Conservation (phyloP, 2,797 vertebrate species). For the Potorous gilbertii region DNA sequence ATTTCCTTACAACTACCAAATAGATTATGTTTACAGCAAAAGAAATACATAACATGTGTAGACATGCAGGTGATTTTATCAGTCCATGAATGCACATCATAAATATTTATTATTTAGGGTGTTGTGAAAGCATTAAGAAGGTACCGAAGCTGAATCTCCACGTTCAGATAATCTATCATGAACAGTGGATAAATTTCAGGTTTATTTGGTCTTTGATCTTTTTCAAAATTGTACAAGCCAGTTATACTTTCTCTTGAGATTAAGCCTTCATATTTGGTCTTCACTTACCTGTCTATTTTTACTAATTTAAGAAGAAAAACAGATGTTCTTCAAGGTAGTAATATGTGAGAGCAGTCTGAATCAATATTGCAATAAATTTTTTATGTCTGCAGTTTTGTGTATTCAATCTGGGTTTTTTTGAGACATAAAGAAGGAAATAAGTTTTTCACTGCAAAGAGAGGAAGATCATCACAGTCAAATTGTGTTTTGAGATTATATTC, state of each 20-base stretch:
- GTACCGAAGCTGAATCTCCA: conserved; percentile 41
- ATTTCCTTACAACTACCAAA: conserved; percentile 49
- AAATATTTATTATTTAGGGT: conserved; percentile 63
- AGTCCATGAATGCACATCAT: conserved; percentile 38
- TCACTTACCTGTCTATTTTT: background rate
- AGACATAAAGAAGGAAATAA: background rate
- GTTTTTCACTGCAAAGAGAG: background rate
- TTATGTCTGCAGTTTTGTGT: background rate
- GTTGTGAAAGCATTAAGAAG: conserved; percentile 26
- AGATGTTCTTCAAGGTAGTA: background rate
- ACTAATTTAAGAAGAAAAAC: conserved; percentile 27
- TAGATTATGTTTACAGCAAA: conserved; percentile 43
- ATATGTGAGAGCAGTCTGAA: background rate
- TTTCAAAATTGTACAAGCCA: conserved; percentile 41
- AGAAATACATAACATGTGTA: background rate
- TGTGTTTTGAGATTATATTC: background rate
- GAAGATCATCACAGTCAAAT: background rate
- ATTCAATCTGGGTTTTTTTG: background rate
- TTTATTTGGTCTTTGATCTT: conserved; percentile 37
- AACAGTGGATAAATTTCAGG: conserved; percentile 27
- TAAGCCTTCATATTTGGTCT: conserved; percentile 39
- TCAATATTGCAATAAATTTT: background rate
- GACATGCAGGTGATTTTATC: background rate
- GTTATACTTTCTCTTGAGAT: conserved; percentile 35
- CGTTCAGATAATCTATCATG: background rate